Evolutionary conservation across 2,113 vertebrate species (phyloP), one percentile per base, ranked within the genome.

Genomic region (Cygnus buccinator): DNA sequence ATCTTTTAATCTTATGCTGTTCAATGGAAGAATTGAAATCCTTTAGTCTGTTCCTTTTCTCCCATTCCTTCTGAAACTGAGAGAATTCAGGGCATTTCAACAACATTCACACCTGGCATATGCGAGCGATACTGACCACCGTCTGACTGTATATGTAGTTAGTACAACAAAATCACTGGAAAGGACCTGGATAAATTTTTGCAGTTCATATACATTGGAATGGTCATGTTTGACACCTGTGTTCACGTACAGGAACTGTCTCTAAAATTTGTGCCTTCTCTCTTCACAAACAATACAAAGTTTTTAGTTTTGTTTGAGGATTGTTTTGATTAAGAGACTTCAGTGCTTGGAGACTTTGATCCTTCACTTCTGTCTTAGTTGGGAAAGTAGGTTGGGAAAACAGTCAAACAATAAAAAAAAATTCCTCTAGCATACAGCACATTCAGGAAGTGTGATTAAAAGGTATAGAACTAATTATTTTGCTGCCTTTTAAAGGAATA

Each of bases 121-220:
- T 0, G 1, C 10, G 14, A 18, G 62, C 48, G 39, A 26, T 62
- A 61, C 11, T 4, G 26, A 39, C 5, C 14, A 1, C 35, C 33
- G n/a, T 29, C 62, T 35, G 5, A 16, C 28, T 10, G 20, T 21
- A 19, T 71, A 2, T 14, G 3, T 13, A 13, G 29, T 11, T 43
- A 50, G 15, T 33, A 19, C 65, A 70, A 28, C 72, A 43, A 55
- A 61, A 29, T 39, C 37, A 3, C 31, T 54, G 20, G 11, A 18
- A 29, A 23, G 46, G 54, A 46, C 11, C 17, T 10, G 46, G 13
- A 6, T 59, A 13, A 37, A 59, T 68, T 35, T 13, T 31, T 59
- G 20, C 11, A 6, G 4, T 39, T 85, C 55, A 11, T 18, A 8
- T 35, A 19, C 0, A 2, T 0, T 1, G 28, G 10, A 86, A 44